Evolutionary conservation across 2,113 vertebrate genomes (phyloP), one percentile per base, ranked within the genome.

Genomic region (Collichthys lucidus): DNA sequence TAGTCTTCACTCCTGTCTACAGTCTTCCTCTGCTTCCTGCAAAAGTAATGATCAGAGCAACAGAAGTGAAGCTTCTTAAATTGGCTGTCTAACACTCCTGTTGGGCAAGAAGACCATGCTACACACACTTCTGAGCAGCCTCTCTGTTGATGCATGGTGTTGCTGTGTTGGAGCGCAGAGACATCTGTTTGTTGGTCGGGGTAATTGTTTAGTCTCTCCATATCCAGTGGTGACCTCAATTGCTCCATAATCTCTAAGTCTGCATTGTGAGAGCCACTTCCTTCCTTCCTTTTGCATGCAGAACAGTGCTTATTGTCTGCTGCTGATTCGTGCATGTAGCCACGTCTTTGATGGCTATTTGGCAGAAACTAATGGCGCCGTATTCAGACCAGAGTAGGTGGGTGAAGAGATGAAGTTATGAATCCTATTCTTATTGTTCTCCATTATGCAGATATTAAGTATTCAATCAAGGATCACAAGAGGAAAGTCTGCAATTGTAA

Each of bases 161-260:
- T 85, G 79, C 22, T 69, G 77, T 47, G 76, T 76, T 77, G 69
- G 19, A 66, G 66, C 12, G 7, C 65, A 20, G 80, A 86, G 77
- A 91, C 88, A 89, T 87, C 91, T 89, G 83, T 49, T 88, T 80
- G 84, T 84, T 79, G 81, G 80, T 50, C 3, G 46, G 72, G 82
- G 81, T 87, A 76, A 89, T 91, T 91, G 86, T 90, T 86, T 77
- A 73, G 73, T 72, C 74, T 82, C 63, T 83, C 71, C 61, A 47
- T 69, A 86, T 82, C 82, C 69, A 26, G 31, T 49, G 0, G n/a
- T 89, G 89, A 89, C 90, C 91, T 83, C 70, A 89, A 88, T 90
- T 90, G 76, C 69, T 86, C 80, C 52, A 31, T 88, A 88, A 88
- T 89, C 80, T 90, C 82, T 42, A 60, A 84, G 65, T 76, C 76